Evolutionary conservation across 2,888 invertebrate genomes (phyloP), one percentile per base, ranked within the genome.

Genomic region (Diadromus collaris): DNA sequence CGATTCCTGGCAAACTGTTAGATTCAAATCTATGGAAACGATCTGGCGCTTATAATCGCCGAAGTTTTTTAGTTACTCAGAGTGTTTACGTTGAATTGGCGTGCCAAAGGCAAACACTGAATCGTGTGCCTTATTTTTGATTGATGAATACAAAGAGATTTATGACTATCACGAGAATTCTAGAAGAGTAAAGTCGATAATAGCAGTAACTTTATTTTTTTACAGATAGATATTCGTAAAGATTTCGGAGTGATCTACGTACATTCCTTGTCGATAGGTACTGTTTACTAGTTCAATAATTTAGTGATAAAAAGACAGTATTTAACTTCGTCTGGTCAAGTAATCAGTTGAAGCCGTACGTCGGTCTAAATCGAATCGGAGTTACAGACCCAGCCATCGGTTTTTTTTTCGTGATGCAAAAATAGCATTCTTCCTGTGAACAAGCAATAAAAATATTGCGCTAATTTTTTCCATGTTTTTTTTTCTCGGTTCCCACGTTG

Each of bases 351-450:
- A 54, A 6, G 51, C 4, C 34, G 19, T n/a, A 51, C 34, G 65
- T n/a, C n/a, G n/a, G n/a, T 38, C 38, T 38, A 16, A 68, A 51
- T 19, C 19, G 41, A 29, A n/a, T n/a, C 6, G 41, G 29, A 10
- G 6, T 56, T 9, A 51, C 41, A 68, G 13, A 24, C 51, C 24
- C 41, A 19, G 51, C 41, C 63, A 19, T 46, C 32, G 32, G 16
- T 10, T 56, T 44, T 27, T 4, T 56, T 54, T 41, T 44, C 13
- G 29, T 7, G 56, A 41, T 56, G 44, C 56, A 41, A 56, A 68
- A 68, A 68, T 68, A 68, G 68, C n/a, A 56, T 24, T 51, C 51
- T 67, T 65, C 51, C 44, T 56, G 41, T 56, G 56, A 68, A 41
- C 41, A 29, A 68, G 27, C 27, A 68, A 68, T 68, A 68, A 68